Evolutionary conservation across 2,113 vertebrate genomes (phyloP), one percentile per base, ranked within the genome.

Genomic region (Rhinogobius similis): DNA sequence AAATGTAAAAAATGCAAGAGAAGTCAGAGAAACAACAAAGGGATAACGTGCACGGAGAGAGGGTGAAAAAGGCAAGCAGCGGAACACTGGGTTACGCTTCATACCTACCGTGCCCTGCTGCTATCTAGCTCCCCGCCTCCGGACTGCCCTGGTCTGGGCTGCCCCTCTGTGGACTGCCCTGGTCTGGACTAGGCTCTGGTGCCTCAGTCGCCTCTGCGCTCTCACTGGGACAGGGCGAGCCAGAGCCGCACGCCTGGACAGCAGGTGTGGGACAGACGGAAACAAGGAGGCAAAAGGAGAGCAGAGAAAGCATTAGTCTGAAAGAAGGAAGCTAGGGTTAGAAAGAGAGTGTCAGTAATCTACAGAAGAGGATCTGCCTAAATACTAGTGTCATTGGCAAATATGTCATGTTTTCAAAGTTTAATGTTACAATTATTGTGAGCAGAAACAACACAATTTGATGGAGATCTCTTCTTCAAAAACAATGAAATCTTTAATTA

Each of bases 91-190:
- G 70, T 16, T 55, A 70, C 27, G n/a, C 67, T 59, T 32, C 59
- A 79, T 97, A 98, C 97, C 96, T 98, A 98, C 97, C 97, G 94
- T 94, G 94, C 95, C 95, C 95, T 95, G 94, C 86, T 70, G 94
- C 96, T 97, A 95, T 98, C 96, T 99, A 99, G 96, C 98, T 99
- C 94, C 95, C 95, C 94, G 96, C 95, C 95, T 98, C 95, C 91
- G 94, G 94, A 93, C 92, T 92, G 91, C 96, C 94, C 89, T 96
- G 53, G 12, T 98, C 94, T 91, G 96, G 96, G 95, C 94, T 96
- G 96, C 94, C 93, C 93, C 94, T 94, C 95, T 98, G 94, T 90
- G 96, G 96, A 95, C 94, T 96, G 96, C 94, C 93, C 93, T 94
- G 94, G 91, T 96, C 96, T 90, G 94, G 94, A 93, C 92, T 92